These are phyloP conservation scores for Camponotus vicinus DNA, from an alignment of 1,140 invertebrate genomes.

Conservation along the genomic window DNA sequence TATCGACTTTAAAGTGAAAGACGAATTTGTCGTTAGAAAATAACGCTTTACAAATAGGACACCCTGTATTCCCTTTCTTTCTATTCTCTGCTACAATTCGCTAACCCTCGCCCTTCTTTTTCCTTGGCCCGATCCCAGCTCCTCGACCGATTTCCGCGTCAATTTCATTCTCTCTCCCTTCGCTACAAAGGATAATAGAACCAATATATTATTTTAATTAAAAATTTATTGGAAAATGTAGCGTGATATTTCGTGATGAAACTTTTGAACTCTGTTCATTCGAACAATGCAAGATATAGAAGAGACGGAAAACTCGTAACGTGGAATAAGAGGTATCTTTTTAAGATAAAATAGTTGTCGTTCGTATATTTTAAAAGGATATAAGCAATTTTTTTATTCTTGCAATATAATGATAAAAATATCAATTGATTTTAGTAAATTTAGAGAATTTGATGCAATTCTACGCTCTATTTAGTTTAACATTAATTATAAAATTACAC, in stretches of 20 bases:
- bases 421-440: background rate
- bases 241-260: constrained; percentile 22
- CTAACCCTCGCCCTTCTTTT: constrained; percentile 34
- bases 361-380: background rate
- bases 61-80: constrained; percentile 25
- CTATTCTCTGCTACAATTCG: constrained; percentile 22
- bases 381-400: background rate
- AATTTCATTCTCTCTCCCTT: constrained; percentile 43
- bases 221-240: constrained; percentile 54
- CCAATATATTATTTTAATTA: constrained; percentile 46
- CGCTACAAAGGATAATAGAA: constrained; percentile 28
- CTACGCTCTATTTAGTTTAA: background rate
- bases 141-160: constrained; percentile 25
- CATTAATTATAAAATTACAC: background rate
- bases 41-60: constrained; percentile 4
- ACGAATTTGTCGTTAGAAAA: constrained; percentile 12
- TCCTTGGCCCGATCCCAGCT: constrained; percentile 20
- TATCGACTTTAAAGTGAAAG: background rate
- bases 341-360: background rate
- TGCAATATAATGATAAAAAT: background rate
- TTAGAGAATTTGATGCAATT: background rate
- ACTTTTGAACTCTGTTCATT: background rate
- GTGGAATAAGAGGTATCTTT: background rate
- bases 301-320: background rate
- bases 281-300: background rate